These are phyloP conservation scores for Drosophila nr. perissopoda DNA, from an alignment of 2,888 invertebrate genomes.

Conservation along the genomic window DNA sequence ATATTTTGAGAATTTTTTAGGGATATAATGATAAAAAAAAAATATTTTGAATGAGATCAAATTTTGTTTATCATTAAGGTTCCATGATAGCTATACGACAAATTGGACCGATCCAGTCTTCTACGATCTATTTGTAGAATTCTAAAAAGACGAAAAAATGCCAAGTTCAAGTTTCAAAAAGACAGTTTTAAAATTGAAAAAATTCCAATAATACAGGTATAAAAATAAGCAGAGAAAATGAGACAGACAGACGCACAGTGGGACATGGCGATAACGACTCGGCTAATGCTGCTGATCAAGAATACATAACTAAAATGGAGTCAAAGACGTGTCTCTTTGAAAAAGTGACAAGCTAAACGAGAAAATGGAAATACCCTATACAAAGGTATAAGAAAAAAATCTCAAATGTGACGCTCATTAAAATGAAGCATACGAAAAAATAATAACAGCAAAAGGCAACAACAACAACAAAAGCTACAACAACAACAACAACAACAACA, in stretches of 20 bases:
- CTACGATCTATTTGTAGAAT: too few species aligned
- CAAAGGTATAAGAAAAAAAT: not conserved
- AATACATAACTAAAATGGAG: not conserved
- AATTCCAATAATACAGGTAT: not conserved
- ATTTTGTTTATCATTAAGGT: fast-evolving
- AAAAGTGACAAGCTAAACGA: not conserved
- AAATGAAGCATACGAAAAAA: conserved; percentile 70
- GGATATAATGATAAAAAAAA: too few species aligned
- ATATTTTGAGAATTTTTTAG: too few species aligned
- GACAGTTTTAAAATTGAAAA: too few species aligned
- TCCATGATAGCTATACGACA: fast-evolving
- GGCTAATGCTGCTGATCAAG: not conserved
- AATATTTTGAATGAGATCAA: too few species aligned
- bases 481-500: conserved; percentile 40
- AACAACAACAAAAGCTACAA: conserved; percentile 1
- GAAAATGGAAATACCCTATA: not conserved
- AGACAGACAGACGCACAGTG: not conserved
- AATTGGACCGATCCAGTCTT: too few species aligned
- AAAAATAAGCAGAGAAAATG: not conserved
- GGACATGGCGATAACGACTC: not conserved
- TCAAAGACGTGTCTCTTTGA: not conserved
- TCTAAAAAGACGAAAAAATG: not conserved
- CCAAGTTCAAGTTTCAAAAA: not conserved
- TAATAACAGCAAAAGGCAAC: conserved; percentile 38
- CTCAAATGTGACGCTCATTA: conserved; percentile 74